A percentile compares a stretch with the other conserved stretches of the same genome.
These are phyloP conservation scores for Drosophila vallismaia DNA, from an alignment of 2,888 invertebrate species.

Conservation along the genomic window DNA sequence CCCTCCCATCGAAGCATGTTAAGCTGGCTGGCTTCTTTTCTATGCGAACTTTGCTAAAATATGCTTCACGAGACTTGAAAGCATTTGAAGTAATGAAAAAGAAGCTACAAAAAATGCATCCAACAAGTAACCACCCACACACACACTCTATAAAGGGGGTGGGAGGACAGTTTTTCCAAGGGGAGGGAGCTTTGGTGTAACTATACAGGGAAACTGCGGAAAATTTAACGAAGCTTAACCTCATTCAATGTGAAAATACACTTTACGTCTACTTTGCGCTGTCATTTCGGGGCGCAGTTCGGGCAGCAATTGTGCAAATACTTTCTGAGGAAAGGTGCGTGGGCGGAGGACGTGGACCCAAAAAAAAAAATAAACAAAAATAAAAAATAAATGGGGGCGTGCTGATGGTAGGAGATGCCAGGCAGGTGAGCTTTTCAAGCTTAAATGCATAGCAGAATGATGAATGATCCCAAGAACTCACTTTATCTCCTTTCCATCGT, in stretches of 20 bases:
- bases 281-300: constrained; percentile 74
- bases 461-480: constrained; percentile 68
- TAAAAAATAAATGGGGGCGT: constrained; percentile 3
- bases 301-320: constrained; percentile 80
- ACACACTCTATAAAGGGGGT: neutral
- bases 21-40: constrained; percentile 49
- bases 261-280: constrained; percentile 77
- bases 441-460: constrained; percentile 72
- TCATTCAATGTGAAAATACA: constrained; percentile 79
- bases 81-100: constrained; percentile 71
- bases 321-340: constrained; percentile 56
- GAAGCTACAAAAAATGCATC: constrained; percentile 45
- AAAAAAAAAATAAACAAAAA: constrained; percentile 3
- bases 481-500: constrained; percentile 22
- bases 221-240: constrained; percentile 80
- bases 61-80: constrained; percentile 74
- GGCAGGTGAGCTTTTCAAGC: constrained; percentile 56
- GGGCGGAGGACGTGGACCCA: neutral
- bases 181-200: neutral
- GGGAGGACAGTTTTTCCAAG: neutral
- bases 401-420: neutral
- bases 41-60: constrained; percentile 66
- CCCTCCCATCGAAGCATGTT: constrained; percentile 11
- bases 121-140: constrained; percentile 36
- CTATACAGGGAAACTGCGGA: constrained; percentile 51